These are phyloP conservation scores for Lacerta viridis DNA, from an alignment of 2,797 vertebrate species.

Conservation along the genomic window DNA sequence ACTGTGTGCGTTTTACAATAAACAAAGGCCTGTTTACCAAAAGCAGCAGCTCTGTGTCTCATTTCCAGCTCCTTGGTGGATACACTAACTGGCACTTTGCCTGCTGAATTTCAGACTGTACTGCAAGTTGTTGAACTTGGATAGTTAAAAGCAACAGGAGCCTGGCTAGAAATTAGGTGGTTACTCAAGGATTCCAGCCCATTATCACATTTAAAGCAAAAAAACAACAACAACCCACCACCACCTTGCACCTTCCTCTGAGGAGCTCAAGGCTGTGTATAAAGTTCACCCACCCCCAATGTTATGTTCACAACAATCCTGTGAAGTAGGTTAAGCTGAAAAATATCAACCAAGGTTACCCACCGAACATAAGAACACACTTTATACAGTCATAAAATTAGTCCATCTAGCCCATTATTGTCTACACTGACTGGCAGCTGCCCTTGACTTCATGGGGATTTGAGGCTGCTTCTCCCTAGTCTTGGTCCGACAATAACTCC, in stretches of 20 bases:
- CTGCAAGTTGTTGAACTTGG: not conserved
- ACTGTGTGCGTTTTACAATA: not conserved
- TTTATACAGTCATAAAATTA: too few relatives aligned
- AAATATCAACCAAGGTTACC: not conserved
- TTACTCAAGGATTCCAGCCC: not conserved
- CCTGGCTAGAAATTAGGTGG: too few relatives aligned
- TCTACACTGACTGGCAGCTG: too few relatives aligned
- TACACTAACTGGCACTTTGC: too few relatives aligned
- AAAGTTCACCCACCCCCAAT: not conserved
- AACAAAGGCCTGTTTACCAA: not conserved
- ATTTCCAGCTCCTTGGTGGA: too few relatives aligned
- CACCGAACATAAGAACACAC: too few relatives aligned
- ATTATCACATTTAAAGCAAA: not conserved
- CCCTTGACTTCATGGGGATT: too few relatives aligned
- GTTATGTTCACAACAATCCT: not conserved
- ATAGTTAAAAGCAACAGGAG: too few relatives aligned
- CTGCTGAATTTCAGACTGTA: not conserved
- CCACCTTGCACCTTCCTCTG: not conserved
- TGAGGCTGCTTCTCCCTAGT: not conserved
- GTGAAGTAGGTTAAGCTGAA: not conserved
- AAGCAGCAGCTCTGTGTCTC: not conserved
- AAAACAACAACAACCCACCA: too few relatives aligned
- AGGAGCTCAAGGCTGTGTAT: not conserved
- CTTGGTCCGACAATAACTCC: not conserved
- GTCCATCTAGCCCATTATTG: too few relatives aligned